These are phyloP conservation scores for Alca torda DNA, from an alignment of 2,797 vertebrate genomes.

Conservation along the genomic window DNA sequence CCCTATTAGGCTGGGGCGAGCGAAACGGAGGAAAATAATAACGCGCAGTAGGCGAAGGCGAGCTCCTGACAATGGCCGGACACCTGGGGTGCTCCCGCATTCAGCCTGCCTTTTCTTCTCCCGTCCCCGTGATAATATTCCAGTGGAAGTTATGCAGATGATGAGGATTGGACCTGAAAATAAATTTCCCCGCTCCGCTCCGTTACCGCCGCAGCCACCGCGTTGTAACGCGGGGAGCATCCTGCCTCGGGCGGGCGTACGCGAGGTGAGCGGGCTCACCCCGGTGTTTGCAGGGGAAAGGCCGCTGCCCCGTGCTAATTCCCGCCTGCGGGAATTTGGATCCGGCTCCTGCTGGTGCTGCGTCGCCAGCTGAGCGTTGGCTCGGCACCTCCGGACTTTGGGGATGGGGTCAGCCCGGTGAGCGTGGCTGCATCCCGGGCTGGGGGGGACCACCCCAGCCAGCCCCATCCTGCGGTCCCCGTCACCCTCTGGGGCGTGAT, in stretches of 20 bases:
- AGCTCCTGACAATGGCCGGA: conserved; percentile 42
- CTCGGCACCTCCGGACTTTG: not conserved
- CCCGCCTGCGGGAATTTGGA: not conserved
- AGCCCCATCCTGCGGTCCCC: not conserved
- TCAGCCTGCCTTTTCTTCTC: conserved; percentile 45
- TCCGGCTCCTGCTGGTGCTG: not conserved
- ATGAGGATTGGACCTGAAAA: conserved; percentile 52
- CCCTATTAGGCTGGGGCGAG: not conserved
- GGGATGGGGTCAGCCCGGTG: not conserved
- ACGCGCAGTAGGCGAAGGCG: not conserved
- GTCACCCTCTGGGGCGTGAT: not conserved
- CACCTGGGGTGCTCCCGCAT: conserved; percentile 35
- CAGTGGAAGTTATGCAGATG: conserved; percentile 40
- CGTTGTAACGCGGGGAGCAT: not conserved
- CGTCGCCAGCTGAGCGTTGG: not conserved
- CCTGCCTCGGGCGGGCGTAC: not conserved
- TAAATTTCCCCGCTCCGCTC: conserved; percentile 28
- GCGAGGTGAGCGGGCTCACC: not conserved
- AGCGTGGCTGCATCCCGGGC: not conserved
- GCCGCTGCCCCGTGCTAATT: not conserved
- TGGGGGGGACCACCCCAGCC: not conserved
- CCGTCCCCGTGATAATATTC: conserved; percentile 8
- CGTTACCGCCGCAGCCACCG: not conserved
- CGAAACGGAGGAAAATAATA: conserved; percentile 45
- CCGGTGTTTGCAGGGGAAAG: not conserved